Conservation (phyloP, 2,888 invertebrate genomes). For the Saturnia japonica region DNA sequence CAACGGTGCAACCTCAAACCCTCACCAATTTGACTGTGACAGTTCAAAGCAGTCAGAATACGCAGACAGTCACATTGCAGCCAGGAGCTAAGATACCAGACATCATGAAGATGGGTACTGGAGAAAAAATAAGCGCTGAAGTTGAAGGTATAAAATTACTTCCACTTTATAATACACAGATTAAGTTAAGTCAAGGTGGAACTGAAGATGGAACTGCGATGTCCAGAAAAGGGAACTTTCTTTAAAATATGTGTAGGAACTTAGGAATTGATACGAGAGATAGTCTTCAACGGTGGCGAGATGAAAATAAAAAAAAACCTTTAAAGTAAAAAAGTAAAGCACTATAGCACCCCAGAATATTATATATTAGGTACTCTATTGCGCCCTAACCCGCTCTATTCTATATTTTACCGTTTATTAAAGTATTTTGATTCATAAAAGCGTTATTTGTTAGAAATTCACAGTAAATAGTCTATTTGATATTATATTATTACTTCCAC, state of each 20-base stretch:
- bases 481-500: too few species aligned
- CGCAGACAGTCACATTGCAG: conserved; percentile 37
- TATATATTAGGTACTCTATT: too few species aligned
- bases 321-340: background rate
- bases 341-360: too few species aligned
- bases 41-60: conserved; percentile 35
- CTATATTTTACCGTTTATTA: too few species aligned
- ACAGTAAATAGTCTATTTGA: too few species aligned
- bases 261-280: background rate
- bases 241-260: background rate
- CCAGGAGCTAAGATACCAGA: conserved; percentile 52
- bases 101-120: conserved; percentile 44
- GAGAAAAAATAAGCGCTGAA: conserved; percentile 43
- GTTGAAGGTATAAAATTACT: conserved; percentile 51
- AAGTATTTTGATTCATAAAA: too few species aligned
- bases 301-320: background rate
- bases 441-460: too few species aligned
- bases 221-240: background rate
- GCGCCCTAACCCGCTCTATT: too few species aligned
- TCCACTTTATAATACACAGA: background rate
- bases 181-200: background rate
- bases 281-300: background rate
- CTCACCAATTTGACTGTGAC: conserved; percentile 58
- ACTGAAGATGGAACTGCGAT: background rate
- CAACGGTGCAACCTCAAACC: conserved; percentile 41